These are phyloP conservation scores for Dinothrombium tinctorium DNA, from an alignment of 1,140 invertebrate species.

Conservation along the genomic window DNA sequence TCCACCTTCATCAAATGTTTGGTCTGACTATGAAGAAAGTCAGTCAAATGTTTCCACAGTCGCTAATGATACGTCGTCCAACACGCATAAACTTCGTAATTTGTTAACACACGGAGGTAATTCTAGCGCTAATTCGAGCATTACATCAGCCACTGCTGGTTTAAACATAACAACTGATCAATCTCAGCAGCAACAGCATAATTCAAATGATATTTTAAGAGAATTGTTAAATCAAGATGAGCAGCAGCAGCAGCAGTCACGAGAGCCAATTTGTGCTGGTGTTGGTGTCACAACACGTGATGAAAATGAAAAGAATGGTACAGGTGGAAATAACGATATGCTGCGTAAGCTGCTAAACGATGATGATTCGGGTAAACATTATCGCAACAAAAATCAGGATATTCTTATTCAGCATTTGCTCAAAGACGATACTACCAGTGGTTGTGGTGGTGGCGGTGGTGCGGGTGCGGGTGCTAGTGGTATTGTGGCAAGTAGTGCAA, in stretches of 20 bases:
- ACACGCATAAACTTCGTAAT: slow-evolving; percentile 15
- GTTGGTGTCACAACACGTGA: background rate
- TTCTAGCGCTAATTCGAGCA: background rate
- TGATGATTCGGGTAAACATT: slow-evolving; percentile 6
- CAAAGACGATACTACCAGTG: background rate
- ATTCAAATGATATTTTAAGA: slow-evolving; percentile 11
- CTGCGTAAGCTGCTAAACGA: slow-evolving; percentile 10
- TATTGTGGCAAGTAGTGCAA: background rate
- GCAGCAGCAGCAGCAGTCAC: slow-evolving; percentile 1
- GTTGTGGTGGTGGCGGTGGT: background rate
- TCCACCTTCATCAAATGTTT: background rate
- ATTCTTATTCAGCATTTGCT: background rate
- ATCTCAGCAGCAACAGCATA: background rate
- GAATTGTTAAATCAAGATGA: slow-evolving; percentile 15
- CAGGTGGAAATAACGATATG: slow-evolving; percentile 9
- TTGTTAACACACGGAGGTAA: slow-evolving; percentile 13
- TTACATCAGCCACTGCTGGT: background rate
- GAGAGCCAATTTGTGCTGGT: background rate
- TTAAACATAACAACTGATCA: background rate
- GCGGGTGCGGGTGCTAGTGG: background rate
- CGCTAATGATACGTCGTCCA: background rate
- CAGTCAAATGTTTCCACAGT: background rate
- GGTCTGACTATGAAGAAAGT: background rate
- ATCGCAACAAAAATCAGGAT: background rate
- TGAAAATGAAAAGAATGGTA: background rate